These are phyloP conservation scores for Cuniculus paca DNA, from an alignment of 2,797 vertebrate species.

Conservation along the genomic window DNA sequence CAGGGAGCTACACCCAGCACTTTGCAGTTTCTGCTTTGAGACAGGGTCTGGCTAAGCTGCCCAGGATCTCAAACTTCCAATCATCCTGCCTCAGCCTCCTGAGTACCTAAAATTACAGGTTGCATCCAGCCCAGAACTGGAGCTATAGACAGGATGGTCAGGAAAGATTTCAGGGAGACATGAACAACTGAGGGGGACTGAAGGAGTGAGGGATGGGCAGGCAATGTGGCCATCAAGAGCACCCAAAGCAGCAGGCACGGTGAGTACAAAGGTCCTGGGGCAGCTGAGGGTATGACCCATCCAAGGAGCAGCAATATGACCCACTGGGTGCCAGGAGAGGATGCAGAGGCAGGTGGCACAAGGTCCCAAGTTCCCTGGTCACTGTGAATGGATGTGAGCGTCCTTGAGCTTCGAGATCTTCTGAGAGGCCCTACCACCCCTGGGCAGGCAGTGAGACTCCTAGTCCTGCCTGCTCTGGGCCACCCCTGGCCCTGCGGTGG, in stretches of 20 bases:
- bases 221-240: accelerated
- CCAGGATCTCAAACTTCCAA: background rate
- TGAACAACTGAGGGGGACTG: accelerated
- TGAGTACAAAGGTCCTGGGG: slow-evolving; percentile 8
- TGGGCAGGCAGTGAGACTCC: background rate
- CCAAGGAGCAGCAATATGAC: background rate
- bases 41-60: background rate
- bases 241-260: accelerated
- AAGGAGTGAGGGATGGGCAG: slow-evolving; percentile 15
- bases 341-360: background rate
- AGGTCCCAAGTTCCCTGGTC: background rate
- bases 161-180: background rate
- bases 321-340: background rate
- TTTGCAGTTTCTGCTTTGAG: background rate
- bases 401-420: background rate
- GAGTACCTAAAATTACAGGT: background rate
- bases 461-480: background rate
- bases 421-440: background rate
- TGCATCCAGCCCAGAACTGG: background rate
- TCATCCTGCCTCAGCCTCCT: background rate
- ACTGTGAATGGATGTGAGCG: accelerated
- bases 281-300: accelerated
- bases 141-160: background rate
- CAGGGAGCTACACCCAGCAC: background rate
- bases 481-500: slow-evolving; percentile 2